Conservation (phyloP, 2,113 vertebrate species). For the Chaetura pelagica region DNA sequence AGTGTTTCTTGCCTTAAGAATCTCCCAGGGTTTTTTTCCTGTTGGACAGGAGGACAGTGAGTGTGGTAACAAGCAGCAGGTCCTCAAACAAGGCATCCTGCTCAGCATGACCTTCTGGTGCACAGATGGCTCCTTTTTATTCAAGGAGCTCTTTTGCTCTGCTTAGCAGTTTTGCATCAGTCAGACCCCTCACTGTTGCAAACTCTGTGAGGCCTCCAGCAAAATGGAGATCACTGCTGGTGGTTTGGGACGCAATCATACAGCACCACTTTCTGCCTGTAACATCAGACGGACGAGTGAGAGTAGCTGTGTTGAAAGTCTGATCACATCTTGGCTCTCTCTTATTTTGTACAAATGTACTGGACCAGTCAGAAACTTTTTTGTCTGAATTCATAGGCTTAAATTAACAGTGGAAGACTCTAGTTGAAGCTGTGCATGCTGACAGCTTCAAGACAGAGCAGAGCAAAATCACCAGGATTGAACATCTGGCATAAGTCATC, state of each 20-base stretch:
- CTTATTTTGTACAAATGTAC: neutral
- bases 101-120: neutral
- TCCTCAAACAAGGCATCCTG: rapidly evolving
- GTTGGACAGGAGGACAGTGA: neutral
- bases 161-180: neutral
- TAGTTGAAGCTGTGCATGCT: neutral
- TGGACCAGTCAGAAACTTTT: neutral
- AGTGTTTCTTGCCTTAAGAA: neutral
- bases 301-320: rapidly evolving
- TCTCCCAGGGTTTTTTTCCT: neutral
- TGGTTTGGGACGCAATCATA: neutral
- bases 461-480: neutral
- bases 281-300: neutral
- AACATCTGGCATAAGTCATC: neutral
- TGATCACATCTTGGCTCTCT: neutral
- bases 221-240: neutral
- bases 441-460: neutral
- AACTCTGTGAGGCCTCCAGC: rapidly evolving
- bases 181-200: neutral
- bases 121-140: neutral
- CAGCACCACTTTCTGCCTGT: neutral
- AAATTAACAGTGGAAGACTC: neutral
- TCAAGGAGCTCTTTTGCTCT: neutral
- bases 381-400: neutral
- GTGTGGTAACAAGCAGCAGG: neutral